Base-by-base conservation (phyloP, 2,797 vertebrate genomes). In the Paramormyrops hopkinsi region DNA sequence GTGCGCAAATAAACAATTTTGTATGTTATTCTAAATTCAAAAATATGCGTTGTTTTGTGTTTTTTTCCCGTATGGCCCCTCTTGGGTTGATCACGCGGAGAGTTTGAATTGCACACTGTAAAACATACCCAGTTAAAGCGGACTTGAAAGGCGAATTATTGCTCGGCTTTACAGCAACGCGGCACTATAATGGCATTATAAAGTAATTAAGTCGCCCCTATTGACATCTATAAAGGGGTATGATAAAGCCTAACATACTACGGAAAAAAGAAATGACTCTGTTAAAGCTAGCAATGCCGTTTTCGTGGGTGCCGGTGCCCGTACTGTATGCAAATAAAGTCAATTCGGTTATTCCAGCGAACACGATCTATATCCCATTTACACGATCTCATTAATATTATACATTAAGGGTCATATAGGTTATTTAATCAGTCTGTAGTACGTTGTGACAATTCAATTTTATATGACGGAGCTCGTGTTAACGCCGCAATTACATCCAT, bases 191-290 rank as follows among this genome's bases (percentile, higher is more conserved):
- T 92, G 93, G 93, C 92, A 95, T 95, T 95, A 96, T 96, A 96
- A 97, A 97, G 95, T 93, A 93, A 93, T 94, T 96, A 96, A 93
- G 92, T 91, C 91, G 84, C 93, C 93, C 93, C 94, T 96, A 96
- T 97, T 96, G 97, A 96, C 94, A 95, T 93, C 95, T 93, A 93
- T 96, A 96, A 95, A 95, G 95, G 92, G 88, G 91, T 91, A 91
- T 88, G 91, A 93, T 90, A 92, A 89, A 91, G 89, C 90, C 41
- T 44, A 91, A 90, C 48, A 89, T 89, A 22, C 88, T 88, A 89
- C 59, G 50, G 86, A 88, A 88, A 88, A 94, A 92, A 92, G 93
- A 87, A 86, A 2, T 5, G 9, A 82, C 92, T 94, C 88, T 89
- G 91, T 92, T 25, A 50, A 44, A 19, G 41, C 41, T 76, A 44